Percentiles rank a stretch among this genome's conserved stretches.
phyloP scores from a whole-genome alignment of 1,140 invertebrate species.

The Camponotus pennsylvanicus region DNA sequence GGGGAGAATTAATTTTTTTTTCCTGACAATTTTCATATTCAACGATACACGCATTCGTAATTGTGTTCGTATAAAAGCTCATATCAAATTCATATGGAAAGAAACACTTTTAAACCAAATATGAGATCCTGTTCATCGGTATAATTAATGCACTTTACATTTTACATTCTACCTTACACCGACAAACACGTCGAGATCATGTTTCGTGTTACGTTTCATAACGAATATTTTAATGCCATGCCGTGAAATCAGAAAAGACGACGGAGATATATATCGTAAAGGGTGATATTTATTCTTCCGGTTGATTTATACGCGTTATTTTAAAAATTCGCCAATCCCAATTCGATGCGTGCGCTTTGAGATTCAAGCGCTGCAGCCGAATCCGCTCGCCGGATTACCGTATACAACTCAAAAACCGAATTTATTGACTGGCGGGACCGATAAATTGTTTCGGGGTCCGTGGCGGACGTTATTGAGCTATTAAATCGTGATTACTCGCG shows the following conservation, averaged over 20 bases:
- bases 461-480: constrained; percentile 83
- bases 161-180: not conserved
- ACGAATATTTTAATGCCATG: constrained; percentile 1
- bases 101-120: not conserved
- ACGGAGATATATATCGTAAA: not conserved
- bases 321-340: constrained; percentile 63
- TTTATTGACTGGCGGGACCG: constrained; percentile 82
- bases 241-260: not conserved
- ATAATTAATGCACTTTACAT: not conserved
- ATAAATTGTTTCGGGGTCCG: constrained; percentile 82
- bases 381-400: constrained; percentile 44
- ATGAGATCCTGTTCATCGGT: not conserved
- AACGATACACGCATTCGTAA: too few relatives aligned
- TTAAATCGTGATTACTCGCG: constrained; percentile 83
- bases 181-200: not conserved
- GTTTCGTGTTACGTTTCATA: not conserved
- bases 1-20: constrained; percentile 26
- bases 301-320: constrained; percentile 68
- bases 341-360: constrained; percentile 63
- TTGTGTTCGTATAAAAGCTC: not conserved
- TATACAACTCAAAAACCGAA: constrained; percentile 80
- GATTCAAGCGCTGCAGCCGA: constrained; percentile 56
- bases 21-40: too few relatives aligned
- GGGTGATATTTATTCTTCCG: constrained; percentile 39
- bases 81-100: not conserved